phyloP scores from a whole-genome alignment of 2,797 vertebrate genomes.

The Gambelia wislizenii region DNA sequence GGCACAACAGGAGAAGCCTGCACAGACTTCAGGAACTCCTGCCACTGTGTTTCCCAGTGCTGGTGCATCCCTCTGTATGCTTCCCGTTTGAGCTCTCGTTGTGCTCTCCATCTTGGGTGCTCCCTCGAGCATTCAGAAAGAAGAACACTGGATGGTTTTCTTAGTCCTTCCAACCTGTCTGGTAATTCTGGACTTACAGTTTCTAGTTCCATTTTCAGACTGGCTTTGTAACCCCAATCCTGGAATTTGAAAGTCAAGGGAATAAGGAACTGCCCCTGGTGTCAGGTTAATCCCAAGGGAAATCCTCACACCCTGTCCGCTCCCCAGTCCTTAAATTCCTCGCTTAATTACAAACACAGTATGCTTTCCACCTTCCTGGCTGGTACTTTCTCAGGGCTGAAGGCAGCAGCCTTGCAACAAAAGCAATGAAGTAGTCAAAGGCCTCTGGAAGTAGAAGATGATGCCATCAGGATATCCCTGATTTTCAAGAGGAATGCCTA shows the following conservation, averaged over 20 bases:
- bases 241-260: not conserved
- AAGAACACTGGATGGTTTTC: not conserved
- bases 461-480: not conserved
- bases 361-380: not conserved
- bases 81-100: not conserved
- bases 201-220: not conserved
- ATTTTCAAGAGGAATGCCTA: not conserved
- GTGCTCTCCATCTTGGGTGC: not conserved
- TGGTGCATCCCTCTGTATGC: not conserved
- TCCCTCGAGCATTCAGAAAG: not conserved
- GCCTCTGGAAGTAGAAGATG: not conserved
- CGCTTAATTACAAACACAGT: not conserved
- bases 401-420: not conserved
- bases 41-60: conserved; percentile 12
- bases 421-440: not conserved
- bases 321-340: not conserved
- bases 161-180: not conserved
- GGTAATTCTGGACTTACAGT: not conserved
- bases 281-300: not conserved
- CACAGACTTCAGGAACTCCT: not conserved
- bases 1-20: not conserved
- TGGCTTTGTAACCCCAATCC: not conserved
- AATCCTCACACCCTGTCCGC: too few relatives aligned
- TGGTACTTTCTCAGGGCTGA: too few relatives aligned
- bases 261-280: too few relatives aligned